phyloP scores from a whole-genome alignment of 2,797 vertebrate species.

The Hippoglossus hippoglossus region DNA sequence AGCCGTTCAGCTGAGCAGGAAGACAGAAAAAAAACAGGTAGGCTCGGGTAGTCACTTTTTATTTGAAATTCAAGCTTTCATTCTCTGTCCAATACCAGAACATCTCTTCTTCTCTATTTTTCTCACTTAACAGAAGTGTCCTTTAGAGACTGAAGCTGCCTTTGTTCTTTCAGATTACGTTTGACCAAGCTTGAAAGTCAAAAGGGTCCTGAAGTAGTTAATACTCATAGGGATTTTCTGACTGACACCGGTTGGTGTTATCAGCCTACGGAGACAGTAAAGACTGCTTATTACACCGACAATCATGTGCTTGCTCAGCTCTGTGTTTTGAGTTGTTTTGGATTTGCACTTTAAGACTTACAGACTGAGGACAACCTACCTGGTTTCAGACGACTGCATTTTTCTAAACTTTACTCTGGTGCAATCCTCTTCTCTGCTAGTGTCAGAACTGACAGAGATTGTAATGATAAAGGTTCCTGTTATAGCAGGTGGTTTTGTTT shows the following conservation, averaged over 20 bases:
- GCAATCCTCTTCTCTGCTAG: conserved; percentile 5
- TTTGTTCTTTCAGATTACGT: not conserved
- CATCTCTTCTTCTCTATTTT: no score
- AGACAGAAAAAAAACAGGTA: no score
- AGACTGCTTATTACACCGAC: conserved; percentile 24
- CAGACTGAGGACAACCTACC: conserved; percentile 4
- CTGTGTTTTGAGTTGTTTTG: conserved; percentile 16
- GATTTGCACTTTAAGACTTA: conserved; percentile 11
- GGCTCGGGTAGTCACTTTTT: no score
- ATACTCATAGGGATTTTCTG: not conserved
- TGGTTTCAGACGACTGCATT: conserved; percentile 27
- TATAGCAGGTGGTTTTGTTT: conserved; percentile 30
- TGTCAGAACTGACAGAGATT: conserved; percentile 24
- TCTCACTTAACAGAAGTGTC: not conserved
- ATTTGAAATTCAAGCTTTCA: no score
- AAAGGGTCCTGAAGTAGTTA: conserved; percentile 22
- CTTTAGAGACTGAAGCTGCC: not conserved
- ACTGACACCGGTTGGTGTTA: conserved; percentile 13
- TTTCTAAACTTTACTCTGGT: conserved; percentile 3
- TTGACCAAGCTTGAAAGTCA: conserved; percentile 32
- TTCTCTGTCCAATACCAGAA: no score
- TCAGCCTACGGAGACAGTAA: not conserved
- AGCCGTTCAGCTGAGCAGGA: no score
- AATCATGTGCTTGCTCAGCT: conserved; percentile 13
- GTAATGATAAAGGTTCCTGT: conserved; percentile 30